These are phyloP conservation scores for Drosophila merina DNA, from an alignment of 2,888 invertebrate genomes.

Conservation along the genomic window DNA sequence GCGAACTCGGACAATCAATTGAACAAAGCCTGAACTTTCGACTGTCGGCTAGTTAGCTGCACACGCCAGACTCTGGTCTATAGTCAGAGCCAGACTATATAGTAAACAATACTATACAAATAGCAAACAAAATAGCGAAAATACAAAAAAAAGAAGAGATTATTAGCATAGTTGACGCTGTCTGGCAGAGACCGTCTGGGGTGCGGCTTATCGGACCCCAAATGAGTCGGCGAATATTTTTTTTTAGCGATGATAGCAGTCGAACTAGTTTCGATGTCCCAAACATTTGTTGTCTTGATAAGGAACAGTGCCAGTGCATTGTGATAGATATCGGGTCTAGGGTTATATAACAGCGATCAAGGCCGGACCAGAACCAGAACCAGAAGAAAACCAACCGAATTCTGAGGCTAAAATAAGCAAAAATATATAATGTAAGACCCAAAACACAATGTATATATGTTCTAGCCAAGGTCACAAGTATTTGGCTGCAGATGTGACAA, in stretches of 20 bases:
- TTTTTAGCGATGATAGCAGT: conserved; percentile 20
- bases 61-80: conserved; percentile 42
- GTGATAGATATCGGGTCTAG: conserved; percentile 25
- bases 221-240: conserved; percentile 33
- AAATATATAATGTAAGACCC: too few species aligned
- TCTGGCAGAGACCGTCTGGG: conserved; percentile 62
- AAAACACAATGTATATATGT: conserved; percentile 10
- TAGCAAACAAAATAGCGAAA: conserved; percentile 1
- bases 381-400: conserved; percentile 16
- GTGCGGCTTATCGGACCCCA: conserved; percentile 40
- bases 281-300: conserved; percentile 30
- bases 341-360: conserved; percentile 64
- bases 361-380: conserved; percentile 35
- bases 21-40: conserved; percentile 56
- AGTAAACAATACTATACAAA: conserved; percentile 35
- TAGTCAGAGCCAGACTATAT: conserved; percentile 27
- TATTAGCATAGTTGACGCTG: conserved; percentile 44
- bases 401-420: conserved; percentile 49
- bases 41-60: conserved; percentile 41
- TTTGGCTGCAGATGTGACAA: conserved; percentile 45
- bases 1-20: conserved; percentile 42
- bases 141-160: conserved; percentile 2
- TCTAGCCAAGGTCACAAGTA: conserved; percentile 49
- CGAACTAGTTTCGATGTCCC: conserved; percentile 14
- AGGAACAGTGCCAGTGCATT: conserved; percentile 23